A percentile compares a stretch with the other conserved stretches of the same genome.
phyloP scores from a whole-genome alignment of 1,140 invertebrate genomes.

The Scaptomyza montana region DNA sequence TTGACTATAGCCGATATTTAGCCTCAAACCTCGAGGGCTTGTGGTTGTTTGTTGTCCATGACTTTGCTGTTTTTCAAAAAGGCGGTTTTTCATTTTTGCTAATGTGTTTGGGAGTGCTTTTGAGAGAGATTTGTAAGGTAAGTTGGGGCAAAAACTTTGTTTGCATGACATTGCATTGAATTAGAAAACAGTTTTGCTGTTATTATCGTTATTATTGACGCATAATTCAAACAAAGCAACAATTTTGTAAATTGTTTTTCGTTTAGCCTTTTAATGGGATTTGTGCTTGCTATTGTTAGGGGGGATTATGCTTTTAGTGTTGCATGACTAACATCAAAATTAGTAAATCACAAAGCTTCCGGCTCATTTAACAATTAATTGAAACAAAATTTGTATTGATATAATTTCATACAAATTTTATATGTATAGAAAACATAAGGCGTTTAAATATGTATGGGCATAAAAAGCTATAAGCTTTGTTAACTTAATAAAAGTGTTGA shows the following conservation, averaged over 20 bases:
- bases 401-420: not conserved
- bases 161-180: constrained; percentile 19
- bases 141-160: too few species aligned
- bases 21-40: not conserved
- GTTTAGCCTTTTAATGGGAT: not conserved
- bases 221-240: constrained; percentile 38
- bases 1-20: constrained; percentile 7
- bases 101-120: constrained; percentile 9
- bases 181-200: not conserved
- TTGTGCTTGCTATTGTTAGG: not conserved
- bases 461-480: not conserved
- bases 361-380: constrained; percentile 33
- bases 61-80: constrained; percentile 58
- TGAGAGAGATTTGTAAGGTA: not conserved
- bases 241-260: constrained; percentile 17
- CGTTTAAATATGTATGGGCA: not conserved
- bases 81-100: constrained; percentile 26
- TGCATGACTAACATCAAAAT: constrained; percentile 9
- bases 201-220: constrained; percentile 17
- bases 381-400: not conserved
- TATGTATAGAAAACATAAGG: not conserved
- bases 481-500: too few species aligned
- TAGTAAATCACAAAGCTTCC: not conserved
- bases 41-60: constrained; percentile 38
- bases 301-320: not conserved